Conservation (phyloP, 2,888 invertebrate species). For the Ormyrus nitidulus region DNA sequence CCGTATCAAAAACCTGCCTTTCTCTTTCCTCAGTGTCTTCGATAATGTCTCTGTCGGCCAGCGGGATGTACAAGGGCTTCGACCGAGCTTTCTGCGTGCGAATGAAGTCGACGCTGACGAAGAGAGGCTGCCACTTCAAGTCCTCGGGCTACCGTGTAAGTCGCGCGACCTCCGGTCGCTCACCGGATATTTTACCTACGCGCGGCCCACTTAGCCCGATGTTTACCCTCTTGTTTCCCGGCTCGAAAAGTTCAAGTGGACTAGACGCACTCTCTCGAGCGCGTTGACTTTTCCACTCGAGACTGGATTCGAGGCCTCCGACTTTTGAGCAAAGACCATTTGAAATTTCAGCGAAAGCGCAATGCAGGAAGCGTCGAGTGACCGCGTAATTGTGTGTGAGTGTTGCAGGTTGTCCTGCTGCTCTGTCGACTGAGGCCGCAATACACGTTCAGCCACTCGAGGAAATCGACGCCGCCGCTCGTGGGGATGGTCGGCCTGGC, state of each 20-base stretch:
- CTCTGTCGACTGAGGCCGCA: conserved; percentile 94
- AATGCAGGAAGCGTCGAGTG: no score
- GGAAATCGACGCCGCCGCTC: conserved; percentile 90
- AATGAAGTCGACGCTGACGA: conserved; percentile 98
- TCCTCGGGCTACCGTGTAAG: conserved; percentile 96
- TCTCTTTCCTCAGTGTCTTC: conserved; percentile 82
- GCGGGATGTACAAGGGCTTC: conserved; percentile 87
- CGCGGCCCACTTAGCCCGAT: not conserved
- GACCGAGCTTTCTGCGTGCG: conserved; percentile 95
- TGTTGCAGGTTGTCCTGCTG: conserved; percentile 90
- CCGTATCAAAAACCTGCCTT: no score
- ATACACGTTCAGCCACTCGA: conserved; percentile 92
- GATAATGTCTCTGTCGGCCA: conserved; percentile 86
- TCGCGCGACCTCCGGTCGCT: not conserved
- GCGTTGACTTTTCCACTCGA: conserved; percentile 7
- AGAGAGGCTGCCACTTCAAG: conserved; percentile 97
- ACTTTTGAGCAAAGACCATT: not conserved
- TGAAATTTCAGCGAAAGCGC: no score
- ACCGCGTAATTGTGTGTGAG: not conserved
- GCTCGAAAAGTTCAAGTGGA: conserved; percentile 46
- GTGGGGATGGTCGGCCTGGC: conserved; percentile 96
- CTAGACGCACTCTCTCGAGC: conserved; percentile 28
- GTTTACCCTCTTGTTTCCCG: not conserved
- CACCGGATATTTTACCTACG: not conserved
- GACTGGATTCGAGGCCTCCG: not conserved